Evolutionary conservation across 2,888 invertebrate species (phyloP), one percentile per base, ranked within the genome.

Genomic region (Flabesymbios commensalis): DNA sequence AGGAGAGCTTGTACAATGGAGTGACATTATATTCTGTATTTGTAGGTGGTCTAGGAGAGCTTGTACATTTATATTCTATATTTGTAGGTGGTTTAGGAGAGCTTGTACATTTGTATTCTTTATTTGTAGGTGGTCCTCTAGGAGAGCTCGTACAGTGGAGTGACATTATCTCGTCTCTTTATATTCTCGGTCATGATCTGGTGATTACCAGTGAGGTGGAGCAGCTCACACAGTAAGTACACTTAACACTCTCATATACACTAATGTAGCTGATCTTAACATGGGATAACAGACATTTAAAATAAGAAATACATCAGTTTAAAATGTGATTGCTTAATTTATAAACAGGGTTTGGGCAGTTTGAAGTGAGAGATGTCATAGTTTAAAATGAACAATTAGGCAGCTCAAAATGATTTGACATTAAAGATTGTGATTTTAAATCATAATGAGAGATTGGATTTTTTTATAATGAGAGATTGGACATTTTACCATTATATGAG

Each of bases 141-240:
- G 85, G 85, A 1, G 85, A 85, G 67, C 72, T 85, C 22, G 83
- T 85, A 0, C 85, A 85, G 67, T 85, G 85, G 85, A 80, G 82
- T 64, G 85, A 85, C 71, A 75, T 84, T 24, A 80, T 85, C 17
- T 77, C 83, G 0, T 73, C 81, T 1, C 65, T 84, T 47, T 81
- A 79, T 67, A 70, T 84, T 26, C 74, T 84, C 2, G 85, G 85
- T 14, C 84, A 85, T 70, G 76, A 84, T 24, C 64, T 85, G 24
- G 75, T 75, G 28, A 78, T 85, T 33, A 80, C 83, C 26, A 81
- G 82, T 60, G 83, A 83, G 61, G 76, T 77, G 31, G 76, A 80
- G 32, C 79, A 81, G 57, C 73, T 81, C 1, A 69, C 74, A n/a
- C 72, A 67, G 81, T 81, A 65, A 69, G 75, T 69, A 39, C 5